These are phyloP conservation scores for Dynastes maya DNA, from an alignment of 2,888 invertebrate species.

Conservation along the genomic window DNA sequence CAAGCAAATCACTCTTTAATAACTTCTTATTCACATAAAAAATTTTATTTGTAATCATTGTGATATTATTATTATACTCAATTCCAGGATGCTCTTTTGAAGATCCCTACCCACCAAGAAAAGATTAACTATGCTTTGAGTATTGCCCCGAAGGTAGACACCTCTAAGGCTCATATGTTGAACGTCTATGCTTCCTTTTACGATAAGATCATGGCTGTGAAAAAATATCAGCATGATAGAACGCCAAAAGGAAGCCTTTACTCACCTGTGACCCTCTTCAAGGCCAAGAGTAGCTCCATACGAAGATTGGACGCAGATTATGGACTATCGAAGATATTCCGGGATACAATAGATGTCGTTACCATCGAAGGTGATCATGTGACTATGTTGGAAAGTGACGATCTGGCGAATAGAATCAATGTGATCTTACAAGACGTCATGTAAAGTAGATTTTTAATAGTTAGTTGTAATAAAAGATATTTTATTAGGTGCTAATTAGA, in stretches of 20 bases:
- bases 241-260: conserved; percentile 25
- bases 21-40: too few species aligned
- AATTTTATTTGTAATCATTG: too few species aligned
- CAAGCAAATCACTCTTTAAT: too few species aligned
- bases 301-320: conserved; percentile 75
- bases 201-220: conserved; percentile 74
- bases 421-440: neutral
- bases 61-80: neutral
- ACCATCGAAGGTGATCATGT: conserved; percentile 83
- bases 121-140: conserved; percentile 35
- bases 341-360: conserved; percentile 74
- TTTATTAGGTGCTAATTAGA: neutral
- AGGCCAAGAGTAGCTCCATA: conserved; percentile 55
- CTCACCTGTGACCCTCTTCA: neutral
- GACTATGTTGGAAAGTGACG: conserved; percentile 80
- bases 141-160: conserved; percentile 62
- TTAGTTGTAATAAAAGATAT: neutral
- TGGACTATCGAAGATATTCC: conserved; percentile 75
- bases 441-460: neutral
- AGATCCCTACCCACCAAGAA: conserved; percentile 35
- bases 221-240: conserved; percentile 69
- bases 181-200: conserved; percentile 70
- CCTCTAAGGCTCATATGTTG: conserved; percentile 68
- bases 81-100: conserved; percentile 24
- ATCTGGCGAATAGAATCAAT: conserved; percentile 74